Percentiles rank a stretch among this genome's conserved stretches.
phyloP scores from a whole-genome alignment of 2,888 invertebrate species.

The Bombyx huttoni region DNA sequence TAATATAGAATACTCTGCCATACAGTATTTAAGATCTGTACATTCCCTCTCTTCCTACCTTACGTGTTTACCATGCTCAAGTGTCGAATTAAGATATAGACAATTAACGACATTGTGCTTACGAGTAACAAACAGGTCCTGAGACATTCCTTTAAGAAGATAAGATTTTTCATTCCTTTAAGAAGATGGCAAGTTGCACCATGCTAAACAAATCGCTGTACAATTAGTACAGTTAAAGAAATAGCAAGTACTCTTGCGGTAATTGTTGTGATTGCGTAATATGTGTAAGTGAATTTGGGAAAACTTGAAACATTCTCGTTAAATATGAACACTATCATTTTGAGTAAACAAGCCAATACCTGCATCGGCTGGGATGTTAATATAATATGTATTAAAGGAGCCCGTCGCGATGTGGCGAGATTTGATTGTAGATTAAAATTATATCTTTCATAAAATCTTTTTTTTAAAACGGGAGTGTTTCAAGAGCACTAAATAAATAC shows the following conservation, averaged over 20 bases:
- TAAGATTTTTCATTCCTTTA: not conserved
- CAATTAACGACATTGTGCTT: not conserved
- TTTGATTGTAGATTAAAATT: no score
- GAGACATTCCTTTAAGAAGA: not conserved
- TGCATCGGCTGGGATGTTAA: no score
- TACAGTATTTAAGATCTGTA: slow-evolving; percentile 64
- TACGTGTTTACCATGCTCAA: slow-evolving; percentile 46
- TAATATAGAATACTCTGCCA: slow-evolving; percentile 57
- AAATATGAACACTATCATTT: no score
- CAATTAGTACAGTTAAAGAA: no score
- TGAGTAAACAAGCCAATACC: no score
- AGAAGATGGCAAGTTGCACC: not conserved
- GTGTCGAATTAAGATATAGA: slow-evolving; percentile 9
- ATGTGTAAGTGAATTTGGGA: no score
- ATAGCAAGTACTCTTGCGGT: no score
- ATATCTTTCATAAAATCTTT: no score
- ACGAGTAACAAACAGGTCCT: not conserved
- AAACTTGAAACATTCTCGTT: no score
- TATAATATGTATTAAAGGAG: no score
- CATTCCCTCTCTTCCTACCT: slow-evolving; percentile 61
- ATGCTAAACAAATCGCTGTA: not conserved
- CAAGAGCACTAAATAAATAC: not conserved
- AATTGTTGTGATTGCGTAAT: no score
- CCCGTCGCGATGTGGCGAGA: no score
- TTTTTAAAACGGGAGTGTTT: not conserved